Conservation (phyloP, 37 sponge, comb jelly and placozoan species). For the Diacarnus erythraeanus region DNA sequence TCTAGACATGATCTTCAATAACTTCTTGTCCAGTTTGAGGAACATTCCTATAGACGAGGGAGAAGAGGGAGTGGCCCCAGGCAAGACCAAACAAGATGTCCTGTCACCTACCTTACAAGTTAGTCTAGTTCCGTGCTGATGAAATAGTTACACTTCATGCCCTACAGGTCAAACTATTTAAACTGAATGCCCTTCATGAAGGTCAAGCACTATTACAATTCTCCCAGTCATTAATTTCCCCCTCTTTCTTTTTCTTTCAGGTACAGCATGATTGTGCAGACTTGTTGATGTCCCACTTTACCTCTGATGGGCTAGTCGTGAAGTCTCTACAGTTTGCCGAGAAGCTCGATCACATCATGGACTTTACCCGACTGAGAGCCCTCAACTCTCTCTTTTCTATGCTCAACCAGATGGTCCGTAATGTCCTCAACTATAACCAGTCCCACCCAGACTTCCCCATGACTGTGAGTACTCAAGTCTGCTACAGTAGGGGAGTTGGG, state of each 20-base stretch:
- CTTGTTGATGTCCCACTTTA: slow-evolving; percentile 72
- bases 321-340: slow-evolving; percentile 77
- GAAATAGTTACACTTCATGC: no score
- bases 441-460: slow-evolving; percentile 96
- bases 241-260: slow-evolving; percentile 20
- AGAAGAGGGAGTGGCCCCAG: slow-evolving; percentile 45
- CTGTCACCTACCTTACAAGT: slow-evolving; percentile 78
- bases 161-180: no score
- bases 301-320: slow-evolving; percentile 82
- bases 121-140: no score
- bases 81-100: slow-evolving; percentile 10
- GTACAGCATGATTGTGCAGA: slow-evolving; percentile 89
- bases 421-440: slow-evolving; percentile 90
- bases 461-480: slow-evolving; percentile 48
- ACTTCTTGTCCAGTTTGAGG: slow-evolving; percentile 76
- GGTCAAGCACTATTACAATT: background rate
- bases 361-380: slow-evolving; percentile 91
- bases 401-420: slow-evolving; percentile 87
- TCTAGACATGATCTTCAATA: slow-evolving; percentile 89
- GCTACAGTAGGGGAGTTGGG: no score
- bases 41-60: slow-evolving; percentile 87
- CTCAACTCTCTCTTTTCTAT: slow-evolving; percentile 94
- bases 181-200: no score
- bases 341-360: slow-evolving; percentile 93
- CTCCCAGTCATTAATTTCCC: slow-evolving; percentile 7